These are phyloP conservation scores for Zaprionus ornatus DNA, from an alignment of 1,140 invertebrate species.

Conservation along the genomic window DNA sequence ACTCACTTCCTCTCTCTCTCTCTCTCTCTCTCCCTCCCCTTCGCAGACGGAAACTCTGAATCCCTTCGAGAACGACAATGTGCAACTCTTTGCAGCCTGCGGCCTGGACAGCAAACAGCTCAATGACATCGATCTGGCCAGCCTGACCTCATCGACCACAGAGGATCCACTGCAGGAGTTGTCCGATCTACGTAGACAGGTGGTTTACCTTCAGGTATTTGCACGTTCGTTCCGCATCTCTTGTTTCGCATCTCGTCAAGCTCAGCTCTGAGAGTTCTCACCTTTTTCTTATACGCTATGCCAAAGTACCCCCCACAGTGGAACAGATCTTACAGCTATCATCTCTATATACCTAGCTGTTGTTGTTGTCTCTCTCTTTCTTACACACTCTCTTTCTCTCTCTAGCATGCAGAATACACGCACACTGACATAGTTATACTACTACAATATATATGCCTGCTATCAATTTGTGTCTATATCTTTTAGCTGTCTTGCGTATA, in stretches of 20 bases:
- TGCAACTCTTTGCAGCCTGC: slow-evolving; percentile 88
- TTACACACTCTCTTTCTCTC: neutral
- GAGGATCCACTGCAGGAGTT: slow-evolving; percentile 87
- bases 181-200: slow-evolving; percentile 91
- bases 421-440: neutral
- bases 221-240: slow-evolving; percentile 79
- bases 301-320: slow-evolving; percentile 34
- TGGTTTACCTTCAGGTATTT: slow-evolving; percentile 89
- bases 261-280: slow-evolving; percentile 48
- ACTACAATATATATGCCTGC: neutral
- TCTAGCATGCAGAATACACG: slow-evolving; percentile 4
- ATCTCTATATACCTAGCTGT: slow-evolving; percentile 48
- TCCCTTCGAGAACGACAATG: slow-evolving; percentile 93
- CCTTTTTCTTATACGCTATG: slow-evolving; percentile 24
- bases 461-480: neutral
- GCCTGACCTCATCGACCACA: slow-evolving; percentile 81
- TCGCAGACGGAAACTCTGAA: slow-evolving; percentile 92
- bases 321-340: slow-evolving; percentile 43
- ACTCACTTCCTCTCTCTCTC: slow-evolving; percentile 1
- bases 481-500: slow-evolving; percentile 27
- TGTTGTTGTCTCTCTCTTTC: slow-evolving; percentile 17
- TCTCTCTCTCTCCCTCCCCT: slow-evolving; percentile 19
- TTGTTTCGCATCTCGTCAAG: slow-evolving; percentile 60
- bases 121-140: slow-evolving; percentile 86
- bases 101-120: slow-evolving; percentile 84